phyloP scores from a whole-genome alignment of 2,888 invertebrate species.

The Drosophila meridionalis region DNA sequence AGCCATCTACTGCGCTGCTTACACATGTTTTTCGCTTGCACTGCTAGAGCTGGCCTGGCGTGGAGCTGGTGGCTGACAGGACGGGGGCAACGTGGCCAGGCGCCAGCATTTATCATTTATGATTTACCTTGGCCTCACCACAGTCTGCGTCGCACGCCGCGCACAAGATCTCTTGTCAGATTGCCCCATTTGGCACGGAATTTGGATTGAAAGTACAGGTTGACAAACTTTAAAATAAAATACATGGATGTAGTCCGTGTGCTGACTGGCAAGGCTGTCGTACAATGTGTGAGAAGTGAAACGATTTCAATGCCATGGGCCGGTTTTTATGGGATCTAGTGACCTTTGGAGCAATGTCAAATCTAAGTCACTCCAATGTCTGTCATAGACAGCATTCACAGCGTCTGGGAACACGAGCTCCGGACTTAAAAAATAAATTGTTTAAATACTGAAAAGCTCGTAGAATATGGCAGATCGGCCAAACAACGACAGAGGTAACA shows the following conservation, averaged over 20 bases:
- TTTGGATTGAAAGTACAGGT: slow-evolving; percentile 2
- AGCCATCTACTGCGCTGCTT: slow-evolving; percentile 51
- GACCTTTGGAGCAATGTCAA: slow-evolving; percentile 25
- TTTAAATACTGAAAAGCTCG: slow-evolving; percentile 22
- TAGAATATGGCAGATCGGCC: slow-evolving; percentile 65
- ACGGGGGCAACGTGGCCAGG: slow-evolving; percentile 24
- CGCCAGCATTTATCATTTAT: slow-evolving; percentile 66
- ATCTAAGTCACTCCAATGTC: slow-evolving; percentile 40
- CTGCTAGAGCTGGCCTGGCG: not conserved
- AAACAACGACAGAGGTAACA: slow-evolving; percentile 30
- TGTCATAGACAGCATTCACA: slow-evolving; percentile 55
- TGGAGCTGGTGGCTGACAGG: not conserved
- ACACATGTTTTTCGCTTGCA: slow-evolving; percentile 63
- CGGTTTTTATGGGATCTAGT: slow-evolving; percentile 20
- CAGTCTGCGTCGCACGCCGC: not conserved
- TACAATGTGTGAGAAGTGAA: not conserved
- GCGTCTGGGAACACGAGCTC: slow-evolving; percentile 68
- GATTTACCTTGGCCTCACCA: slow-evolving; percentile 61
- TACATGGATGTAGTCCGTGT: not conserved
- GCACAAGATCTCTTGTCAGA: not conserved
- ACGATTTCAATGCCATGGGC: not conserved
- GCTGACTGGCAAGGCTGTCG: not conserved
- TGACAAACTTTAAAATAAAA: slow-evolving; percentile 1
- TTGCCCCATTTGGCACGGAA: slow-evolving; percentile 21
- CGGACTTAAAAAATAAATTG: slow-evolving; percentile 47